Evolutionary conservation across 2,113 vertebrate genomes (phyloP).

Genomic region (Tringa solitaria): DNA sequence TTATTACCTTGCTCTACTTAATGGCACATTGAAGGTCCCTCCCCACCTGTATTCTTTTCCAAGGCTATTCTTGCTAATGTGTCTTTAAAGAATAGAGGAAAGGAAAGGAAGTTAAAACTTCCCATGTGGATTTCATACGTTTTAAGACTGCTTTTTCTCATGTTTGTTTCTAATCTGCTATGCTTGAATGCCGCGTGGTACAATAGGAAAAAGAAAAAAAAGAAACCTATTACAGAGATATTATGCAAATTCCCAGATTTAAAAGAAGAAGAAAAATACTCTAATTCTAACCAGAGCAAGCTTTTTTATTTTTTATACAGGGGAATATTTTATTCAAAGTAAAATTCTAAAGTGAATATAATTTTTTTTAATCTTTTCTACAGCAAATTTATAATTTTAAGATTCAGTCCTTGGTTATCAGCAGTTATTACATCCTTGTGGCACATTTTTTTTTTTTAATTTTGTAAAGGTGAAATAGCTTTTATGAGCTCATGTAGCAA

Average conservation of each 20-base stretch:
- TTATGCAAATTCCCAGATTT: slow-evolving; percentile 83
- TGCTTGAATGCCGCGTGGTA: slow-evolving; percentile 81
- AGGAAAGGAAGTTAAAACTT: slow-evolving; percentile 63
- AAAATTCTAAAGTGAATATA: slow-evolving; percentile 86
- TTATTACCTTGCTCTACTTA: slow-evolving; percentile 74
- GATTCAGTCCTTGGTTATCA: slow-evolving; percentile 82
- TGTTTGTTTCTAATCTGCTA: slow-evolving; percentile 79
- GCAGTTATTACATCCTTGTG: slow-evolving; percentile 80
- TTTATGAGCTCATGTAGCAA: slow-evolving; percentile 86
- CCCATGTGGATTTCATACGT: slow-evolving; percentile 64
- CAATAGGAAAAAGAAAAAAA: slow-evolving; percentile 70
- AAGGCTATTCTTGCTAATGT: slow-evolving; percentile 54
- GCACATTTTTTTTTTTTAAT: slow-evolving; percentile 76
- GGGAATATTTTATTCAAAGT: slow-evolving; percentile 88
- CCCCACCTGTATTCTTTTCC: slow-evolving; percentile 48
- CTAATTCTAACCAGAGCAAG: slow-evolving; percentile 85
- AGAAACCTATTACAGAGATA: slow-evolving; percentile 78
- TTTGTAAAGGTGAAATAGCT: slow-evolving; percentile 86
- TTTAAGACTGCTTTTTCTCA: slow-evolving; percentile 77
- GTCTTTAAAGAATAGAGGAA: slow-evolving; percentile 63
- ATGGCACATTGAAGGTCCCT: slow-evolving; percentile 68
- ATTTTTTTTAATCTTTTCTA: slow-evolving; percentile 90
- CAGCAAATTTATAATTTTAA: slow-evolving; percentile 88
- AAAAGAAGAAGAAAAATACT: slow-evolving; percentile 74
- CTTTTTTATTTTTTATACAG: slow-evolving; percentile 89